Evolutionary conservation across 2,797 vertebrate genomes (phyloP).

Genomic region (Paedocypris micromegethes): DNA sequence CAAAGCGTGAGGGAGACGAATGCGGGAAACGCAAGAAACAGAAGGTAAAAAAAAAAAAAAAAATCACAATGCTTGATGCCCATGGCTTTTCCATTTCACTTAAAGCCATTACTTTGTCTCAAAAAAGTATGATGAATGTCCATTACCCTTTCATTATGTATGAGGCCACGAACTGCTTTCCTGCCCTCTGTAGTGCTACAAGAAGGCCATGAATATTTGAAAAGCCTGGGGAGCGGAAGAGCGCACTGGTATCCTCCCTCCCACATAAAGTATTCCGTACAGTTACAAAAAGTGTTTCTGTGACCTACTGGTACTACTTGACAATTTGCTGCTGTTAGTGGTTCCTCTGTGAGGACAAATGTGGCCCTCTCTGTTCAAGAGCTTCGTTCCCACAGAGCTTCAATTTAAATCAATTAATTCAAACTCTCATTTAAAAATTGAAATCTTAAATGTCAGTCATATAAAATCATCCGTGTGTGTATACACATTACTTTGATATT

Average conservation of each 20-base stretch:
- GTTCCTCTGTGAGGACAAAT: constrained; percentile 8
- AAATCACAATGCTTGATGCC: constrained; percentile 30
- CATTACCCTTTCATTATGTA: constrained; percentile 46
- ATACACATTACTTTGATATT: too few species aligned
- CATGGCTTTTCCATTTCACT: constrained; percentile 33
- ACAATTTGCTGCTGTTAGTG: constrained; percentile 31
- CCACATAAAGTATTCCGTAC: constrained; percentile 7
- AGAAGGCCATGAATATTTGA: constrained; percentile 50
- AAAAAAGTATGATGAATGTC: constrained; percentile 42
- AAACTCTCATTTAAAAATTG: too few species aligned
- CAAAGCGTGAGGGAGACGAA: background rate
- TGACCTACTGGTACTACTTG: constrained; percentile 31
- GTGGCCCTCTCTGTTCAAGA: constrained; percentile 2
- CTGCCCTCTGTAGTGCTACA: constrained; percentile 38
- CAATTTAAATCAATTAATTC: too few species aligned
- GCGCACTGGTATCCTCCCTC: constrained; percentile 9
- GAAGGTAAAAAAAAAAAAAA: background rate
- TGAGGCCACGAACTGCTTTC: constrained; percentile 42
- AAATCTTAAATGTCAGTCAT: too few species aligned
- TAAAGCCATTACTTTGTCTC: constrained; percentile 31
- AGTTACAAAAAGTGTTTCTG: constrained; percentile 4
- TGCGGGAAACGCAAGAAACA: background rate
- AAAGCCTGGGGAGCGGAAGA: constrained; percentile 37
- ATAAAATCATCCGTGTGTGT: too few species aligned
- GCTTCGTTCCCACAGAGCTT: too few species aligned